Base-by-base conservation (phyloP, 2,888 invertebrate species). In the Anoplius nigerrimus region DNA sequence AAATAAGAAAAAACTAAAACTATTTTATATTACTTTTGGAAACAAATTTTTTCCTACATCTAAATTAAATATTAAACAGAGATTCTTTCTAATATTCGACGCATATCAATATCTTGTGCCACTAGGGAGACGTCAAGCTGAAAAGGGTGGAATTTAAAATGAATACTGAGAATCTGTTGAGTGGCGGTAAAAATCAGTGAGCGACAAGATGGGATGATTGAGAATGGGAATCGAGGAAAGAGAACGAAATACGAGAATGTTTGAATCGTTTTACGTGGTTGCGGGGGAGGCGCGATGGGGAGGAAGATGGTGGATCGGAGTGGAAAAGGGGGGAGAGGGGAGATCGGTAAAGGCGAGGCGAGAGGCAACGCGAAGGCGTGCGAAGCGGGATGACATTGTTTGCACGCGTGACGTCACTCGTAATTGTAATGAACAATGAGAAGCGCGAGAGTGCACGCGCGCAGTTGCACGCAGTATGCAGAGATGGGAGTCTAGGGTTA, bases 391-490 rank as follows among this genome's bases (percentile, higher is more conserved):
- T 79, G 81, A 79, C 84, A 83, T 86, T 85, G 85, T 85, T 86
- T 85, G 82, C 82, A 80, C 78, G 77, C 74, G 79, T 85, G 86
- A 86, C 84, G 85, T 85, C 84, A 84, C 80, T 68, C 72, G 80
- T 76, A 85, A 85, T 82, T 81, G 80, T 75, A 78, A 79, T 68
- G 77, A 79, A 76, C 80, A 76, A 79, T 74, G 72, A 82, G 74
- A 80, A 77, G 71, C 72, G 71, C 66, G 66, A 61, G 73, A 72
- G 79, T 78, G 75, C 74, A 69, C 68, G 51, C 59, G 54, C 56
- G 67, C 74, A 62, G 11, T 24, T 69, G 67, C 67, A 71, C 66
- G 69, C 64, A 65, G 67, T 59, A 62, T 66, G 58, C 68, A 46
- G 61, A 54, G 58, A 34, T 68, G 70, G 71, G 56, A 65, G 69